These are phyloP conservation scores for Chaenocephalus aceratus DNA, from an alignment of 2,113 vertebrate species.

Conservation along the genomic window DNA sequence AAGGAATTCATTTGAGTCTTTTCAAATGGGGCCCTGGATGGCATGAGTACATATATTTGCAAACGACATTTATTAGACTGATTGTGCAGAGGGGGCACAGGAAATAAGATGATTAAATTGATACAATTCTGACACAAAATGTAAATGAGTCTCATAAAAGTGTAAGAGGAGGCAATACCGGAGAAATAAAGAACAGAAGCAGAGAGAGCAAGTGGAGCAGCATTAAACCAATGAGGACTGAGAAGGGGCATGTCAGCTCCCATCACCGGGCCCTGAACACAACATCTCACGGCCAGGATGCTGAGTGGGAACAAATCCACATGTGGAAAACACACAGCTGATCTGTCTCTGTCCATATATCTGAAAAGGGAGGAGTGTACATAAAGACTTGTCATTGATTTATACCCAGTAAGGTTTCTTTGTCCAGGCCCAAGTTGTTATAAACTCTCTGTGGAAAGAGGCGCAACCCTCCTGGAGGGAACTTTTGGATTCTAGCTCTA, in stretches of 20 bases:
- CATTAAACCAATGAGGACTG: constrained; percentile 44
- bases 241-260: constrained; percentile 32
- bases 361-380: too few relatives aligned
- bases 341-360: too few relatives aligned
- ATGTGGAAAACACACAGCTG: background rate
- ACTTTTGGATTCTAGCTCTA: too few relatives aligned
- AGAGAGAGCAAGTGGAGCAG: constrained; percentile 21
- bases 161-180: constrained; percentile 3
- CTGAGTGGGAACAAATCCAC: constrained; percentile 3
- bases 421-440: too few relatives aligned
- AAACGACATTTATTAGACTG: constrained; percentile 60
- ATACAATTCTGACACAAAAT: constrained; percentile 56
- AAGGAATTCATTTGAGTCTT: constrained; percentile 76
- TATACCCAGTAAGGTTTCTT: too few relatives aligned
- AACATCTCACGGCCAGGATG: constrained; percentile 44
- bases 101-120: constrained; percentile 72
- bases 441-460: too few relatives aligned
- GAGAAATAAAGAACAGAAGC: background rate
- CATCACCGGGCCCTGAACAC: constrained; percentile 28
- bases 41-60: constrained; percentile 59
- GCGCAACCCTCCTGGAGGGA: too few relatives aligned
- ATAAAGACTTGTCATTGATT: too few relatives aligned
- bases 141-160: constrained; percentile 46
- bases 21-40: constrained; percentile 63
- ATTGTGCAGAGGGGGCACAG: constrained; percentile 56